Evolutionary conservation across 2,797 vertebrate species (phyloP).

Genomic region (Philypnodon macrostomus): DNA sequence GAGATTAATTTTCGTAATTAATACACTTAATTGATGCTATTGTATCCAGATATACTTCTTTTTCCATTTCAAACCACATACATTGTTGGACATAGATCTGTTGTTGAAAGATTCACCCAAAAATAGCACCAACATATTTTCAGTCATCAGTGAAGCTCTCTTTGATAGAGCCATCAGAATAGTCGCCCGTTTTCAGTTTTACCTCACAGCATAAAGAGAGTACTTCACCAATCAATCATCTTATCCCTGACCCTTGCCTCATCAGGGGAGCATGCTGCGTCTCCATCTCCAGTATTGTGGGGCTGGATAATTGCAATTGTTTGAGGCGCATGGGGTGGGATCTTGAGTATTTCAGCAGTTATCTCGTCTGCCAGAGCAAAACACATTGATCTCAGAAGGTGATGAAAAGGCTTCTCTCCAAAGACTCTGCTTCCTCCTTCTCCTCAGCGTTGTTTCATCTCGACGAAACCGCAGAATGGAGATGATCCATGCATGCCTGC

Average conservation of each 20-base stretch:
- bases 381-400: constrained; percentile 74
- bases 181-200: constrained; percentile 44
- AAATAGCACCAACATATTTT: constrained; percentile 26
- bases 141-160: constrained; percentile 16
- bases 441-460: constrained; percentile 51
- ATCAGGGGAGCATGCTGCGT: constrained; percentile 60
- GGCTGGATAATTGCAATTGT: constrained; percentile 71
- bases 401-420: constrained; percentile 73
- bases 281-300: constrained; percentile 59
- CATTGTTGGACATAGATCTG: constrained; percentile 20
- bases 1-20: too few species aligned
- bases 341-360: constrained; percentile 69
- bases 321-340: constrained; percentile 50
- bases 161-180: constrained; percentile 51
- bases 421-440: constrained; percentile 61
- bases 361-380: constrained; percentile 69
- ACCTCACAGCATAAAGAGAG: constrained; percentile 51
- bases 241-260: constrained; percentile 65
- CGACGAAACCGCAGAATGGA: constrained; percentile 46
- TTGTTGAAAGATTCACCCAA: constrained; percentile 19
- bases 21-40: constrained; percentile 16
- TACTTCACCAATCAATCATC: constrained; percentile 64
- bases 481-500: constrained; percentile 52
- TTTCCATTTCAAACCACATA: constrained; percentile 22
- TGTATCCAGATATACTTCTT: constrained; percentile 26